Percentiles rank a stretch among this genome's conserved stretches.
These are phyloP conservation scores for Parnassius orleans DNA, from an alignment of 2,888 invertebrate species.

Conservation along the genomic window DNA sequence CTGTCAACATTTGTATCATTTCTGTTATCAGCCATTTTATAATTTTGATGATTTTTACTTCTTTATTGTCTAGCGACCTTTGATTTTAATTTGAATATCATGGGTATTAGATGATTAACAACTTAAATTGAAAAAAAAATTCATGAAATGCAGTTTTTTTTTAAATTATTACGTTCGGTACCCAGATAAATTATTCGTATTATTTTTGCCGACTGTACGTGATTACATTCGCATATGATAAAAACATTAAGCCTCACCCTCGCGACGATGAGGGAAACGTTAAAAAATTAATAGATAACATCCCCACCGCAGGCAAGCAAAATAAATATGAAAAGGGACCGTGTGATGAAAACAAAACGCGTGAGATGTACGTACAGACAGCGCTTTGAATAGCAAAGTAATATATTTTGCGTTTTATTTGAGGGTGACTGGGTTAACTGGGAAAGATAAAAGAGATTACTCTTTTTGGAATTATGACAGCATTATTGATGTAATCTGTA, in stretches of 20 bases:
- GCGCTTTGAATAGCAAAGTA: slow-evolving; percentile 14
- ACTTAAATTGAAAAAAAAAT: too few species aligned
- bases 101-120: too few species aligned
- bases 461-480: too few species aligned
- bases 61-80: too few species aligned
- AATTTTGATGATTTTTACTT: too few species aligned
- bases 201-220: slow-evolving; percentile 7
- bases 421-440: slow-evolving; percentile 11
- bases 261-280: slow-evolving; percentile 35
- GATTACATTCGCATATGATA: slow-evolving; percentile 11
- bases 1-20: too few species aligned
- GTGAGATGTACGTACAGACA: slow-evolving; percentile 25
- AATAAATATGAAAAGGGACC: slow-evolving; percentile 43
- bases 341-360: slow-evolving; percentile 43
- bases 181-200: background rate
- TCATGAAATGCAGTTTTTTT: too few species aligned
- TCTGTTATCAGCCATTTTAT: too few species aligned
- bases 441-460: background rate
- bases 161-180: too few species aligned
- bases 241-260: slow-evolving; percentile 25
- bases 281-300: slow-evolving; percentile 42
- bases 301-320: slow-evolving; percentile 37
- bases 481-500: too few species aligned
- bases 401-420: slow-evolving; percentile 14
- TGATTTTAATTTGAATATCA: too few species aligned